Conservation (phyloP, 2,113 vertebrate species). For the Circaetus gallicus region DNA sequence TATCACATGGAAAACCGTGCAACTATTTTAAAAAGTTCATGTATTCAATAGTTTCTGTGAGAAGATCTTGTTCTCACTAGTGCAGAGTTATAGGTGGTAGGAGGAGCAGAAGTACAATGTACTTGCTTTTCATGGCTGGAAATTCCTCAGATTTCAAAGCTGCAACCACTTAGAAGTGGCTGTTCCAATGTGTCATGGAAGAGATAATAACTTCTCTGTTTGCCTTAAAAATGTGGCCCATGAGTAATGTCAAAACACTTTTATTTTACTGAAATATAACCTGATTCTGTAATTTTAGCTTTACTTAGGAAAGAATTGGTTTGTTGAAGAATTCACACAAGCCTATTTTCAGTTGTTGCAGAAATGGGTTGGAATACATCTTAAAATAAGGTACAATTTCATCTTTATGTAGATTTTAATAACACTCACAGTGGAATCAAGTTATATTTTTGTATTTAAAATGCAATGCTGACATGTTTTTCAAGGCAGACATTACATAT, state of each 20-base stretch:
- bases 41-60: not conserved
- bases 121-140: conserved; percentile 13
- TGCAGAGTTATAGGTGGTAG: not conserved
- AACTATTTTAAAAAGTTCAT: not conserved
- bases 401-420: not conserved
- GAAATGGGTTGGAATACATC: not conserved
- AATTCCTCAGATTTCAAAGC: conserved; percentile 45
- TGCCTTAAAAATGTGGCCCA: conserved; percentile 37
- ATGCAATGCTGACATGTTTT: not conserved
- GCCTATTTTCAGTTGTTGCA: not conserved
- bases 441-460: conserved; percentile 32
- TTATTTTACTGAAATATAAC: conserved; percentile 14
- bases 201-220: conserved; percentile 57
- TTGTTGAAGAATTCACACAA: conserved; percentile 18
- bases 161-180: conserved; percentile 56
- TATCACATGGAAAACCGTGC: not conserved
- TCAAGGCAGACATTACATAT: not conserved
- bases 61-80: not conserved
- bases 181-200: conserved; percentile 37
- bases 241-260: conserved; percentile 43
- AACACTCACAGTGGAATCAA: not conserved
- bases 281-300: conserved; percentile 45
- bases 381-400: conserved; percentile 17
- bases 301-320: conserved; percentile 5
- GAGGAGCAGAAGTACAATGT: conserved; percentile 1